Conservation (phyloP, 2,113 vertebrate species). For the Nannospalax galili region DNA sequence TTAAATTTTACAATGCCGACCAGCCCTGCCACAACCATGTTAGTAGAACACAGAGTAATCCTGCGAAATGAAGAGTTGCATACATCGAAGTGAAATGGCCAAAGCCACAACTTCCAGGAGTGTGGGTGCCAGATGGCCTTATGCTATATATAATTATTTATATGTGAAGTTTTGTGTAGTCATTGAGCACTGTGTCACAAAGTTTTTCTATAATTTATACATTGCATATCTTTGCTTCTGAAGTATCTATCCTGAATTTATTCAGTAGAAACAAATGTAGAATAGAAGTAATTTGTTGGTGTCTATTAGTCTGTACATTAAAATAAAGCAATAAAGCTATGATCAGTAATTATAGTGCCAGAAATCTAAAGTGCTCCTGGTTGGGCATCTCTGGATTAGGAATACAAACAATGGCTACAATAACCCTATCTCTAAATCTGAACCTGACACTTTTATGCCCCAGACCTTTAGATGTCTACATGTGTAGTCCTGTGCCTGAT, state of each 20-base stretch:
- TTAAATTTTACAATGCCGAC: neutral
- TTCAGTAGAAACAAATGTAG: constrained; percentile 29
- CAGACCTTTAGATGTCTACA: neutral
- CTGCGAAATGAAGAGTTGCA: neutral
- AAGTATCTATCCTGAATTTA: constrained; percentile 15
- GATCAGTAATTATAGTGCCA: neutral
- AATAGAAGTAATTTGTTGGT: neutral
- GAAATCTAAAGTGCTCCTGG: neutral
- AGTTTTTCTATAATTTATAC: neutral
- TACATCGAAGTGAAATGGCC: neutral
- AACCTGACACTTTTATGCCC: neutral
- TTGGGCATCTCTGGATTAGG: neutral
- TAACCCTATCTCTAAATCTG: neutral
- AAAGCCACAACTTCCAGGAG: neutral
- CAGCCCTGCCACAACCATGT: neutral
- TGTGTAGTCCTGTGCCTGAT: neutral
- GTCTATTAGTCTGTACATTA: neutral
- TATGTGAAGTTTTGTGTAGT: neutral
- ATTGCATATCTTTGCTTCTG: neutral
- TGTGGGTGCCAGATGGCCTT: neutral
- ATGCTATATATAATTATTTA: neutral
- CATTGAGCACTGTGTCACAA: neutral
- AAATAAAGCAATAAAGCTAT: constrained; percentile 23
- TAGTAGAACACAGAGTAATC: neutral
- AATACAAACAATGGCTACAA: neutral